These are phyloP conservation scores for Zygogramma bicolorata DNA, from an alignment of 2,888 invertebrate genomes.

Conservation along the genomic window DNA sequence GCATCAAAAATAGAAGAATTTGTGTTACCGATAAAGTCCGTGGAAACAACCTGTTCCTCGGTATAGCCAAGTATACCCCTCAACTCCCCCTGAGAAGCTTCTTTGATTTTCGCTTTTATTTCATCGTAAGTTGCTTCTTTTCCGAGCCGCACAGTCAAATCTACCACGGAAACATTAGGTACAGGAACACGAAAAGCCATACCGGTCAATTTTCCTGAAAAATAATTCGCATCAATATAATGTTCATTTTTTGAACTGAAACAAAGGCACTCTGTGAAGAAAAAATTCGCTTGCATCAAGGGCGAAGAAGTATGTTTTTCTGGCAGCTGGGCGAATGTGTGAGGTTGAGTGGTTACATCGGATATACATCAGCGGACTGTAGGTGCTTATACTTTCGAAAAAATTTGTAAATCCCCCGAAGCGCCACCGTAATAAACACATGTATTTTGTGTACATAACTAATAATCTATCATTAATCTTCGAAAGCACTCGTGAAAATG, in stretches of 20 bases:
- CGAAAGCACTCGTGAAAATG: too few relatives aligned
- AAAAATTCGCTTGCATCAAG: too few relatives aligned
- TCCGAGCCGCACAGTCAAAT: conserved; percentile 79
- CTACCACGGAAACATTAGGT: conserved; percentile 97
- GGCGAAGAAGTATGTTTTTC: too few relatives aligned
- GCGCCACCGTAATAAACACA: too few relatives aligned
- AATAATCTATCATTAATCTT: too few relatives aligned
- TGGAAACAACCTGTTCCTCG: conserved; percentile 95
- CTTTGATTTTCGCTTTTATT: conserved; percentile 87
- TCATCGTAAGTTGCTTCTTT: conserved; percentile 90
- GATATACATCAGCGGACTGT: too few relatives aligned
- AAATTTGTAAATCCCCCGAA: too few relatives aligned
- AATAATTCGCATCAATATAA: neutral
- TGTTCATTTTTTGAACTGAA: neutral
- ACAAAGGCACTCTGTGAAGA: neutral
- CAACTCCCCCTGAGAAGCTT: conserved; percentile 85
- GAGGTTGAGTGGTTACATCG: too few relatives aligned
- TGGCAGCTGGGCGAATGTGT: too few relatives aligned
- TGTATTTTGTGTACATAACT: too few relatives aligned
- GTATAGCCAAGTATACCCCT: conserved; percentile 95
- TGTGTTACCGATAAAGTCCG: conserved; percentile 92
- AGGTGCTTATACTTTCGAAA: too few relatives aligned
- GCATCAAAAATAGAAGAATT: conserved; percentile 98
- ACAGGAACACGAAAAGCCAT: conserved; percentile 99
- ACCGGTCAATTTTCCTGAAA: conserved; percentile 44